Base-by-base conservation (phyloP, 1,140 invertebrate genomes). In the Drosophila nikananu region DNA sequence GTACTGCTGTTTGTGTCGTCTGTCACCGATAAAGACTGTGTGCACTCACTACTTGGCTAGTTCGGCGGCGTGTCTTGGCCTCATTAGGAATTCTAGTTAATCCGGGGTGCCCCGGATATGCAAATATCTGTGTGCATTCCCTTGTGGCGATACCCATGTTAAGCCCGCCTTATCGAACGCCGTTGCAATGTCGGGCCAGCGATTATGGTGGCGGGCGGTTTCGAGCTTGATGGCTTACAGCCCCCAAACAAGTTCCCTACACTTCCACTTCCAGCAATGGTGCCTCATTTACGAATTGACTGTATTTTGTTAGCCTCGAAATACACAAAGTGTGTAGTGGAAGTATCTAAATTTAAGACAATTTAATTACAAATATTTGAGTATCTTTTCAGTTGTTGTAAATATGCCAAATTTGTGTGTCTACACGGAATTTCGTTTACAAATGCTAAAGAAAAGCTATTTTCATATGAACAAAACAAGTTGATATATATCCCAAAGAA, bases 101-200 rank as follows among this genome's bases (percentile, higher is more conserved):
- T 46, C 37, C 27, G 21, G 25, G 48, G 21, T n/a, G n/a, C 39
- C 39, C 49, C 63, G 64, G 49, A 71, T 71, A 71, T 68, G 67
- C 67, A 71, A 71, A 71, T 66, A 55, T 35, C 23, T n/a, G 39
- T n/a, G 54, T 54, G 49, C 63, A 68, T 57, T 71, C 66, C 66
- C 46, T 41, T 32, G 60, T 42, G 48, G 48, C 44, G 59, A 68
- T 39, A 51, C 21, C 67, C 67, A 55, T 67, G 67, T 67, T 46
- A 12, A 35, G 7, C 5, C 32, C 49, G 64, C 49, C 67, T 68
- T 71, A 71, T 71, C 63, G 49, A 41, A 48, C 49, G n/a, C 63
- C 63, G 39, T 39, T 55, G 67, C 67, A 67, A 68, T 71, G 67
- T 71, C 67, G 41, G 46, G 30, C 49, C 49, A 39, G 30, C 25